phyloP scores from a whole-genome alignment of 2,888 invertebrate species.

The Eueremaeus valkanovi region DNA sequence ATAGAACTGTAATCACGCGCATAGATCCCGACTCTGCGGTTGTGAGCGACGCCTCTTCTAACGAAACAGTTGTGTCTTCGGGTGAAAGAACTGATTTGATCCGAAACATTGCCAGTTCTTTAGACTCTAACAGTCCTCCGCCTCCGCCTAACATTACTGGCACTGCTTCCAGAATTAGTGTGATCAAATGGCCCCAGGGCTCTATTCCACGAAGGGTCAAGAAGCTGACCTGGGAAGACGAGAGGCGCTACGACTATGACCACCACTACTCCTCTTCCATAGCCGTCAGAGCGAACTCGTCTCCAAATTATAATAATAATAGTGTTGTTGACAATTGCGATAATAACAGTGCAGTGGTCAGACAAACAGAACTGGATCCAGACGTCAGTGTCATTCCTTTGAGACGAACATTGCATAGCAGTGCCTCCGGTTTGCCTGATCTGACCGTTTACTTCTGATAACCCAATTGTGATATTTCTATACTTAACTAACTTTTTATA shows the following conservation, averaged over 20 bases:
- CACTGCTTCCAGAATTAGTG: constrained; percentile 40
- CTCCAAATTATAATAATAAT: constrained; percentile 24
- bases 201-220: constrained; percentile 69
- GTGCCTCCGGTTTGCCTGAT: constrained; percentile 60
- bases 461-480: constrained; percentile 32
- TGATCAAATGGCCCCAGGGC: constrained; percentile 61
- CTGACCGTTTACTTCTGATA: constrained; percentile 69
- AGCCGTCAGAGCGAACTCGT: constrained; percentile 2
- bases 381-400: constrained; percentile 54
- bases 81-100: constrained; percentile 19
- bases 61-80: background rate
- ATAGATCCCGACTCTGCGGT: constrained; percentile 44
- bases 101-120: background rate
- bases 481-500: background rate
- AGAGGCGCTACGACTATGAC: constrained; percentile 46
- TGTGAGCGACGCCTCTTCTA: constrained; percentile 40
- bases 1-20: constrained; percentile 21
- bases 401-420: constrained; percentile 46
- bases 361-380: constrained; percentile 53
- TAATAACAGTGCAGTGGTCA: background rate
- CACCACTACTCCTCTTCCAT: constrained; percentile 10
- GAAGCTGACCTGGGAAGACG: constrained; percentile 74
- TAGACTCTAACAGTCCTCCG: constrained; percentile 38
- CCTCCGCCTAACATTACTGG: constrained; percentile 23
- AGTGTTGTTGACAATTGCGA: background rate